Base-by-base conservation (phyloP, 2,797 vertebrate genomes). In the Notoglanidium macrostoma region DNA sequence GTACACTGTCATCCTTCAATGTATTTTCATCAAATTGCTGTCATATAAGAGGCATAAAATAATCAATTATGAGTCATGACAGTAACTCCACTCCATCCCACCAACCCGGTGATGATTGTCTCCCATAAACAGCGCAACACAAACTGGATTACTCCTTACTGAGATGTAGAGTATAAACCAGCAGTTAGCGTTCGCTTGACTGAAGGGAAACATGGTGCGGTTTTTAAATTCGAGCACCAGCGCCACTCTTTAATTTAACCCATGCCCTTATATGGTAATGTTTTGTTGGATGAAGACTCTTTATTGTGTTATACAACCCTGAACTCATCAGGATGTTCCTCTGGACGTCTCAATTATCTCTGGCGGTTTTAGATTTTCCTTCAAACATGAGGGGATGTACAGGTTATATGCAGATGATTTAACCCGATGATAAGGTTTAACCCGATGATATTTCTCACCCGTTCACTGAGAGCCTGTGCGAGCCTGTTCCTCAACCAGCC, bases 391-490 rank as follows among this genome's bases (percentile, higher is more conserved):
- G 74, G 49, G 74, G 49, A 46, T 10, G 57, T 12, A 9, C 40
- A 23, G 59, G 19, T 44, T 35, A 54, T 46, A 54, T 46, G 21
- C 15, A 40, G 84, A 23, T 70, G 65, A 61, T 83, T 40, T 40
- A 40, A 40, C 35, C 2, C 35, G 35, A 40, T 40, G 35, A 40
- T 21, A 83, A 74, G 70, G 72, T 32, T 84, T 84, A 76, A 87
- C 83, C 85, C 61, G 19, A 65, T 61, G 72, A 83, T 49, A 80
- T 68, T 76, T 86, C 84, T 83, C 85, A 70, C 82, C 83, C 78
- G 40, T 49, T 44, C 59, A 85, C 15, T 74, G 79, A 85, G 88
- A 87, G 78, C 89, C 86, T 80, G 81, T 90, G 87, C 90, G 89
- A 87, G 29, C 79, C 84, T 91, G 49, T 29, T 83, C 49, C 21